phyloP scores from a whole-genome alignment of 35 echinoderm and acorn worm species.

The Heliocidaris tuberculata region DNA sequence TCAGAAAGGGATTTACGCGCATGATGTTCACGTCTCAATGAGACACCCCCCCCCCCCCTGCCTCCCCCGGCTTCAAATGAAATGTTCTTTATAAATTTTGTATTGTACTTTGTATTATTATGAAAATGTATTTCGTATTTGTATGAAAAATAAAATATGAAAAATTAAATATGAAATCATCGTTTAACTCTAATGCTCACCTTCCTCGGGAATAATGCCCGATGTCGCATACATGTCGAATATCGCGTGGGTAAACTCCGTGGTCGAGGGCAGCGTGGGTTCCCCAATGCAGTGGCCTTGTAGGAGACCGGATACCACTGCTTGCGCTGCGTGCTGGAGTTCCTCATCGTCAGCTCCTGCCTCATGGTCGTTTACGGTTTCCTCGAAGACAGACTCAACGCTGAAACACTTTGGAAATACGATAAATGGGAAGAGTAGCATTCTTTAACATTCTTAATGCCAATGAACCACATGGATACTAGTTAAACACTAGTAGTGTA shows the following conservation, averaged over 20 bases:
- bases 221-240: conserved; percentile 59
- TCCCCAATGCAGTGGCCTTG: conserved; percentile 84
- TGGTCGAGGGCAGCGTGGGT: conserved; percentile 44
- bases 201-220: conserved; percentile 61
- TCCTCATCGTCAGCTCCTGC: conserved; percentile 61
- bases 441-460: no score
- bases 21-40: no score
- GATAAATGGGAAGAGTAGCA: not conserved
- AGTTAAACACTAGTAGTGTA: no score
- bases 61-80: no score
- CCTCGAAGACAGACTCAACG: conserved; percentile 67
- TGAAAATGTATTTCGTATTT: no score
- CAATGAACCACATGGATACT: no score
- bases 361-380: conserved; percentile 54
- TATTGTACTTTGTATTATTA: no score
- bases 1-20: no score
- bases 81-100: no score
- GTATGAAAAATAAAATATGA: no score
- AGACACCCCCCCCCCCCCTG: no score
- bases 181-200: conserved; percentile 26
- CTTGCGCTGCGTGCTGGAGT: conserved; percentile 36
- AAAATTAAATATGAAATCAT: no score
- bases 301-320: conserved; percentile 61
- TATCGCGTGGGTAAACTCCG: conserved; percentile 60
- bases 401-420: conserved; percentile 68